phyloP scores from a whole-genome alignment of 2,113 vertebrate genomes.

The Pangasianodon gigas region DNA sequence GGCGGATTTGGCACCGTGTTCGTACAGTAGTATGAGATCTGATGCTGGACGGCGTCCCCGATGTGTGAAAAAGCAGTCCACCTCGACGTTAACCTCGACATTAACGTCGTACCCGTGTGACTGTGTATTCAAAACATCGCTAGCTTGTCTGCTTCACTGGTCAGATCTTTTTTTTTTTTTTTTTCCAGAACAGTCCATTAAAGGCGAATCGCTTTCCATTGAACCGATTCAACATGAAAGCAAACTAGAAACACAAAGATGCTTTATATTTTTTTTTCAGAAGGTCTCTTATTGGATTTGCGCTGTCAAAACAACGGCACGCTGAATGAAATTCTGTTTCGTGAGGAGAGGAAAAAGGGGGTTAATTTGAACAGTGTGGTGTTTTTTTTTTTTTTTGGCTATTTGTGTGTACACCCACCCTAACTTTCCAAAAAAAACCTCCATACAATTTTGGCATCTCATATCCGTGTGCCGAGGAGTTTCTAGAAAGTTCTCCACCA shows the following conservation, averaged over 20 bases:
- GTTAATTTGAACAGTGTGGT: conserved; percentile 30
- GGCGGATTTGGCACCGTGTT: conserved; percentile 29
- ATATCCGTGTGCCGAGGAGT: not conserved
- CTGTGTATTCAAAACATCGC: not conserved
- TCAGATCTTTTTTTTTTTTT: not conserved
- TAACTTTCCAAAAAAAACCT: not conserved
- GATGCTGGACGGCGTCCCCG: not conserved
- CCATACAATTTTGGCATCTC: not conserved
- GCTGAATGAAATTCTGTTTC: conserved; percentile 65
- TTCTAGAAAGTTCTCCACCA: not conserved
- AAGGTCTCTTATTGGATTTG: conserved; percentile 64
- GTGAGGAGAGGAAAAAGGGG: not conserved
- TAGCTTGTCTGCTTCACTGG: not conserved
- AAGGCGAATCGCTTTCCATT: not conserved
- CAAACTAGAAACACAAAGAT: conserved; percentile 57
- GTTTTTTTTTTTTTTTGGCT: not conserved
- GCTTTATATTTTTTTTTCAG: conserved; percentile 62
- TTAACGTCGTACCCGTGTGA: too few species aligned
- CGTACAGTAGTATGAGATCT: conserved; percentile 17
- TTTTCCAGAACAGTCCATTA: not conserved
- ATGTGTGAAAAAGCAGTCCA: not conserved
- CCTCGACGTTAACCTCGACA: not conserved
- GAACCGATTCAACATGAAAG: not conserved
- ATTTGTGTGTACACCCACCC: not conserved
- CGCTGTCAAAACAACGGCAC: conserved; percentile 72